Percentiles rank a stretch among this genome's conserved stretches.
Evolutionary conservation across 1,140 invertebrate genomes (phyloP).

Genomic region (Philopotamus ludificatus): DNA sequence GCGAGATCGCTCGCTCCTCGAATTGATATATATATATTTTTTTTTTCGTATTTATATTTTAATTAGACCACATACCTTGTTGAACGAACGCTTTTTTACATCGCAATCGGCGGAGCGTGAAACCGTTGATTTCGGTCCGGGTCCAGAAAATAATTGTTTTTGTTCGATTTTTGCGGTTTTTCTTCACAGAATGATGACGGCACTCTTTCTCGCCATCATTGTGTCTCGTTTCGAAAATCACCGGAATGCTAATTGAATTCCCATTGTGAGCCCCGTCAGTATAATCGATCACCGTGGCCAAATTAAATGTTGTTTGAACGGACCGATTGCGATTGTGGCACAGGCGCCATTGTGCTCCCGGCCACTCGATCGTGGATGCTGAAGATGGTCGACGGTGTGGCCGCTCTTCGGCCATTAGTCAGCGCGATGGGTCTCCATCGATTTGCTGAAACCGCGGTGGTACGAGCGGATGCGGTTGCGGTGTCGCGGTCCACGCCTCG

Average conservation of each 20-base stretch:
- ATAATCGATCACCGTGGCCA: background rate
- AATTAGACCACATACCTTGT: too few species aligned
- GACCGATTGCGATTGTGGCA: too few species aligned
- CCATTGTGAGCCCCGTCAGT: background rate
- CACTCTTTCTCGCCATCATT: too few species aligned
- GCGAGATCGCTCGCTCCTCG: too few species aligned
- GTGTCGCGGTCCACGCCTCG: slow-evolving; percentile 2
- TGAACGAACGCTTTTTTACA: too few species aligned
- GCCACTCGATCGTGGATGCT: too few species aligned
- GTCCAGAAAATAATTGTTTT: background rate
- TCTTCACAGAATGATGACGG: background rate
- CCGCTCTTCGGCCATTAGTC: slow-evolving; percentile 23
- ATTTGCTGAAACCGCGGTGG: slow-evolving; percentile 17
- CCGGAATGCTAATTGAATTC: background rate
- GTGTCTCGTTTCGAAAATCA: background rate
- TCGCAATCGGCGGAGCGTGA: too few species aligned
- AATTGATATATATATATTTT: too few species aligned
- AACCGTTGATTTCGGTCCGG: background rate
- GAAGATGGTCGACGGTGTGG: too few species aligned
- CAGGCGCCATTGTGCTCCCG: too few species aligned
- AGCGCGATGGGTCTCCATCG: slow-evolving; percentile 16
- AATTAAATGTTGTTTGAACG: too few species aligned
- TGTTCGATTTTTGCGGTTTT: background rate
- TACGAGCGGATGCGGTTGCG: slow-evolving; percentile 27
- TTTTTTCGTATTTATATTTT: too few species aligned